A percentile compares a stretch with the other conserved stretches of the same genome.
phyloP scores from a whole-genome alignment of 1,140 invertebrate species.

The Pachypeltis micranthus region DNA sequence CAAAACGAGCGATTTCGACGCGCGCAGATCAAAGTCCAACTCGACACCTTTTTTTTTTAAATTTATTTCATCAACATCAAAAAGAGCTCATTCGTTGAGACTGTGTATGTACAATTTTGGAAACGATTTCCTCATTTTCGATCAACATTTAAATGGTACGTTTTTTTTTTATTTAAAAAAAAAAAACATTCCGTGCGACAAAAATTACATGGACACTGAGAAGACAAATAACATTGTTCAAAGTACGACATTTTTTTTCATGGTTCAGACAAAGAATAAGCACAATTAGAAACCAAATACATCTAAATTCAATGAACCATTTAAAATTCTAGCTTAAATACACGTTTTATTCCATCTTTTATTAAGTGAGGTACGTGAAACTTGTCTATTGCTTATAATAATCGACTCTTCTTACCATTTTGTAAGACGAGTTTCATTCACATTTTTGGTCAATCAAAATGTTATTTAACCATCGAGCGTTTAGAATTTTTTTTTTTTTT shows the following conservation, averaged over 20 bases:
- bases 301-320: constrained; percentile 2
- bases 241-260: constrained; percentile 1
- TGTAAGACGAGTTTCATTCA: too few species aligned
- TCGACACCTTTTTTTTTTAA: too few species aligned
- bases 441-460: too few species aligned
- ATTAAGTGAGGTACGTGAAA: background rate
- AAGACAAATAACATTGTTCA: constrained; percentile 11
- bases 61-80: too few species aligned
- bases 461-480: too few species aligned
- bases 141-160: background rate
- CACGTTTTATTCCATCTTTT: background rate
- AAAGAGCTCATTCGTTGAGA: background rate
- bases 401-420: too few species aligned
- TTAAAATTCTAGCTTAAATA: background rate
- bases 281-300: background rate
- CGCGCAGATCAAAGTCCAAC: too few species aligned
- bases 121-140: background rate
- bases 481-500: too few species aligned
- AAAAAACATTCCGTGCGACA: constrained; percentile 11
- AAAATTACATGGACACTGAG: constrained; percentile 19
- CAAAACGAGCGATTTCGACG: too few species aligned
- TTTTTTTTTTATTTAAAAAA: background rate
- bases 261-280: background rate
- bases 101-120: constrained; percentile 18
- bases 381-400: constrained; percentile 1